Evolutionary conservation across 2,888 invertebrate species (phyloP).

Genomic region (Chymomyza fuscimana): DNA sequence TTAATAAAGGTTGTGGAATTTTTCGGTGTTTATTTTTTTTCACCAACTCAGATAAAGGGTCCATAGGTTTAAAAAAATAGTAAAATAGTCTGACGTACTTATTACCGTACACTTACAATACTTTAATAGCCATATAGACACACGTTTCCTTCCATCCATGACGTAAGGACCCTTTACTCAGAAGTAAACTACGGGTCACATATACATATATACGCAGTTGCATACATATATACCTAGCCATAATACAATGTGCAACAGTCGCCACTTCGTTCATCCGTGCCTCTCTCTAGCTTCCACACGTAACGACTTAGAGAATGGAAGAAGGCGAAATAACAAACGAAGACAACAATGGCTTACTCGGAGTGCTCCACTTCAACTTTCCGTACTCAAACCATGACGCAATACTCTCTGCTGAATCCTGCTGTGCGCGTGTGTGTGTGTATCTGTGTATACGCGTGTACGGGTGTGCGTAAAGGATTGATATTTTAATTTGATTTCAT

Average conservation of each 20-base stretch:
- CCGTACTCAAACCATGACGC: background rate
- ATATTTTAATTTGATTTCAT: constrained; percentile 69
- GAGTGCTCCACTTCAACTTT: constrained; percentile 7
- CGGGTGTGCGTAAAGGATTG: constrained; percentile 54
- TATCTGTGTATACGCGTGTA: constrained; percentile 21
- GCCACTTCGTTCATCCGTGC: background rate
- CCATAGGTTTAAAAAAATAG: too few species aligned
- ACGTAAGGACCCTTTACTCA: too few species aligned
- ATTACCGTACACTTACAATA: background rate
- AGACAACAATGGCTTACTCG: constrained; percentile 41
- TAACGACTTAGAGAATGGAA: background rate
- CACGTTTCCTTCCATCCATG: background rate
- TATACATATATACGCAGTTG: background rate
- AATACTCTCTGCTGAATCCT: background rate
- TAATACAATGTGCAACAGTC: background rate
- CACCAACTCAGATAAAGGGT: too few species aligned
- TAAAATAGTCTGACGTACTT: too few species aligned
- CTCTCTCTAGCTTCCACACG: background rate
- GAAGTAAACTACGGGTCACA: background rate
- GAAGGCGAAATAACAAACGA: background rate
- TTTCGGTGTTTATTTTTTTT: too few species aligned
- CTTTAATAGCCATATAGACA: background rate
- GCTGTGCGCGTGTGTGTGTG: constrained; percentile 3
- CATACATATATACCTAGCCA: background rate
- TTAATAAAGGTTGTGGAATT: too few species aligned